These are phyloP conservation scores for Chaetura pelagica DNA, from an alignment of 2,113 vertebrate species.

Conservation along the genomic window DNA sequence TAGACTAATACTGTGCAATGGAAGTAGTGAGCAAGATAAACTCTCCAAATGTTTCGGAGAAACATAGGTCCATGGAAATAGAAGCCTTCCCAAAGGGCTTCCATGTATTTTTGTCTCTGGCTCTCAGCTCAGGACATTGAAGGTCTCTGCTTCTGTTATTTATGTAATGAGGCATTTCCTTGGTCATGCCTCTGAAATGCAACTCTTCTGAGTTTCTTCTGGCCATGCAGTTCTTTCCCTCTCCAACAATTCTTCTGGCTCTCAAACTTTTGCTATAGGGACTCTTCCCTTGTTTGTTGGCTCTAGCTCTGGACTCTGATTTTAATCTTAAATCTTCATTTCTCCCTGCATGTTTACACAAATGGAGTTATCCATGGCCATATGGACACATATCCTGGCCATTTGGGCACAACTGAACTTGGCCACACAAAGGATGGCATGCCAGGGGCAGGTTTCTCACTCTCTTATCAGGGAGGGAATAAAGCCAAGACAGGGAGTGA, in stretches of 20 bases:
- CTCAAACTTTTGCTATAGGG: background rate
- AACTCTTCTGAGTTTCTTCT: background rate
- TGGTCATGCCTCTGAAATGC: fast-evolving
- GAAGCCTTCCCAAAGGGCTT: background rate
- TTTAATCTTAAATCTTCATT: background rate
- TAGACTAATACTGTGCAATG: background rate
- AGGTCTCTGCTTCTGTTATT: background rate
- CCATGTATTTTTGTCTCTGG: background rate
- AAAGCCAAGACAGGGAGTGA: background rate
- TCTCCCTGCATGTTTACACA: background rate
- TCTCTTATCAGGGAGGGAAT: background rate
- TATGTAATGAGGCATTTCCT: background rate
- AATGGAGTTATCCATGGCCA: background rate
- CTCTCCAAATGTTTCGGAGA: background rate
- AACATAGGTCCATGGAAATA: background rate
- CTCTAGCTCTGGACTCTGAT: background rate
- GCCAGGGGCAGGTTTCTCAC: background rate
- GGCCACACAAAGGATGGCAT: background rate
- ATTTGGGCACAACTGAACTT: background rate
- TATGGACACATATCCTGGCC: background rate
- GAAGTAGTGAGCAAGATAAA: background rate
- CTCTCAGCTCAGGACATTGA: background rate
- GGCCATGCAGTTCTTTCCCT: background rate
- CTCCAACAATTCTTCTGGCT: background rate
- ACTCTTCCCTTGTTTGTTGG: background rate